Percentiles rank a stretch among this genome's conserved stretches.
Evolutionary conservation across 2,888 invertebrate genomes (phyloP).

Genomic region (Limnephilus auricula): DNA sequence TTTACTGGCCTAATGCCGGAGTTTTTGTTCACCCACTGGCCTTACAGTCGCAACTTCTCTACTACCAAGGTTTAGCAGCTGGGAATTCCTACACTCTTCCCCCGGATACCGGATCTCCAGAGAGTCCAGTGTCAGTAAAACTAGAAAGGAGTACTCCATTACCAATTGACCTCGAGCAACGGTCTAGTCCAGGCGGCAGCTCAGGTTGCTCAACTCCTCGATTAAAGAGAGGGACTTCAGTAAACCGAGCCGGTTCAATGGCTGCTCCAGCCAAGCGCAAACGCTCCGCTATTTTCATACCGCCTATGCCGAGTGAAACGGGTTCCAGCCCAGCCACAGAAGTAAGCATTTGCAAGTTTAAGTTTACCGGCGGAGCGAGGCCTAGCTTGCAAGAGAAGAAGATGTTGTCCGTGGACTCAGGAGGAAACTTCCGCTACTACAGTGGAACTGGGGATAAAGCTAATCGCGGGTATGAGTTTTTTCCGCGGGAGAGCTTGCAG

Average conservation of each 20-base stretch:
- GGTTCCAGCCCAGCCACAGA: conserved; percentile 87
- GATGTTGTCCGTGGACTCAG: conserved; percentile 93
- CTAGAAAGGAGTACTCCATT: conserved; percentile 71
- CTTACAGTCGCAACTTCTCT: conserved; percentile 83
- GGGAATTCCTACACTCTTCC: conserved; percentile 71
- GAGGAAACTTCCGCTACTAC: conserved; percentile 92
- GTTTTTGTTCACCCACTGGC: conserved; percentile 87
- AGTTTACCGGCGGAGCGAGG: conserved; percentile 94
- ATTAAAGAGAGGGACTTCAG: conserved; percentile 73
- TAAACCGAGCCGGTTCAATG: conserved; percentile 68
- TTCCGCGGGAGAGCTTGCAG: conserved; percentile 84
- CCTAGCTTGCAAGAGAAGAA: conserved; percentile 94
- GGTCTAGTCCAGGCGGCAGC: conserved; percentile 74
- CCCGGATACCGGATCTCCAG: conserved; percentile 71
- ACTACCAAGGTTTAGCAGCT: conserved; percentile 86
- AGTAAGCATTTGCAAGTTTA: conserved; percentile 95
- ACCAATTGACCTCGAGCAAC: conserved; percentile 70
- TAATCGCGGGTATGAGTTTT: conserved; percentile 86
- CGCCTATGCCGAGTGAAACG: conserved; percentile 86
- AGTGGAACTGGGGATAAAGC: conserved; percentile 91
- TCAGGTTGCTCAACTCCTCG: conserved; percentile 71
- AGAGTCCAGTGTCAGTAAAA: conserved; percentile 68
- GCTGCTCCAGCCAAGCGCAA: conserved; percentile 82
- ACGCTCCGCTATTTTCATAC: conserved; percentile 90
- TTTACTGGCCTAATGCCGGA: conserved; percentile 85